Conservation (phyloP, 2,888 invertebrate genomes). For the Pheosia tremula region DNA sequence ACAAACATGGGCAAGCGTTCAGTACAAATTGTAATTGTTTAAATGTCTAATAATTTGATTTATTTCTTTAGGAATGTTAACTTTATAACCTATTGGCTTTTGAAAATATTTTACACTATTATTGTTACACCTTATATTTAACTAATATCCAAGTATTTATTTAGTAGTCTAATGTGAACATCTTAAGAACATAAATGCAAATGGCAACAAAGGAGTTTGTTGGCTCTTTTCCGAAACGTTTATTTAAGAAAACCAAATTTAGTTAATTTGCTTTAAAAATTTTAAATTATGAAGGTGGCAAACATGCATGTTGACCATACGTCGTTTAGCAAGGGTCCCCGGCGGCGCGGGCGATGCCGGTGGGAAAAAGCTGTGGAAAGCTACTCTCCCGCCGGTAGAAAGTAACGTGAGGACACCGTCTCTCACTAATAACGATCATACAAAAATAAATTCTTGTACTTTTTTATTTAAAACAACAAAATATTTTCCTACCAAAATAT, state of each 20-base stretch:
- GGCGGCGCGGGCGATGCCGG: constrained; percentile 20
- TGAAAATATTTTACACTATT: too few relatives aligned
- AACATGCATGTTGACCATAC: constrained; percentile 23
- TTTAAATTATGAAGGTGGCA: constrained; percentile 1
- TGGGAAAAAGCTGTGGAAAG: constrained; percentile 53
- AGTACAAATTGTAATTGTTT: too few relatives aligned
- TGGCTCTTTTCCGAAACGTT: neutral
- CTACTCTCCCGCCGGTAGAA: constrained; percentile 53
- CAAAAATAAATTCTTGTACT: constrained; percentile 24
- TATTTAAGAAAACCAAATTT: neutral
- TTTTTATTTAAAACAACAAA: neutral
- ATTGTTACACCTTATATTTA: neutral
- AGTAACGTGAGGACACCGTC: constrained; percentile 51
- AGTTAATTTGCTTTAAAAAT: neutral
- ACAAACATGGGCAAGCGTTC: too few relatives aligned
- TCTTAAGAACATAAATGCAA: neutral
- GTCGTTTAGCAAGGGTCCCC: constrained; percentile 38
- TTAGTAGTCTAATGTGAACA: neutral
- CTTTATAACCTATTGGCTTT: too few relatives aligned
- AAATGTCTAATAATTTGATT: too few relatives aligned
- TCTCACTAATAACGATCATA: constrained; percentile 51
- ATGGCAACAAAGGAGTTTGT: neutral
- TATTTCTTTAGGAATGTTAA: too few relatives aligned
- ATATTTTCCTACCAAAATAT: constrained; percentile 9
- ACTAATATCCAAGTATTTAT: too few relatives aligned